These are phyloP conservation scores for Eulemur coronatus DNA, from an alignment of 2,797 vertebrate species.

Conservation along the genomic window DNA sequence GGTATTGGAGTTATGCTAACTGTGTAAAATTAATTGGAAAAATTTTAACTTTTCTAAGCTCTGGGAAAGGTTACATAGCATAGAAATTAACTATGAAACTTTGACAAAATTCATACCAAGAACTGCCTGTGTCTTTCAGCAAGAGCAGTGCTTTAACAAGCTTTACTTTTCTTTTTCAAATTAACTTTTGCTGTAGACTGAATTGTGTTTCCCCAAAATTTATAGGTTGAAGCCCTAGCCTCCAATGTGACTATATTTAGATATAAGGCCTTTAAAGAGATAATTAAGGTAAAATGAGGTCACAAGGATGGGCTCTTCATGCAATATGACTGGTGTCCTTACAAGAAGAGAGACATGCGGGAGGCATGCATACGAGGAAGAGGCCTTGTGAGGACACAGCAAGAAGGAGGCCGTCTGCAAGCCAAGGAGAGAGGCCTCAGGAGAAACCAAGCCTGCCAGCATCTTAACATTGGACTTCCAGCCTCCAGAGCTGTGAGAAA, in stretches of 20 bases:
- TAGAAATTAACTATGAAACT: background rate
- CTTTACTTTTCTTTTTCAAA: background rate
- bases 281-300: background rate
- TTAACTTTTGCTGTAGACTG: background rate
- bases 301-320: background rate
- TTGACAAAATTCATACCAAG: background rate
- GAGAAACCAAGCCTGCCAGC: background rate
- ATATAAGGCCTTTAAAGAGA: background rate
- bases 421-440: background rate
- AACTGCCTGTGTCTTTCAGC: background rate
- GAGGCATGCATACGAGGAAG: too few relatives aligned
- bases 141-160: background rate
- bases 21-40: slow-evolving; percentile 55
- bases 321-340: background rate
- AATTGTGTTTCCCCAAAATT: background rate
- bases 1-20: background rate
- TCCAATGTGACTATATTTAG: background rate
- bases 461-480: background rate
- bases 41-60: background rate
- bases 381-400: background rate
- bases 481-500: background rate
- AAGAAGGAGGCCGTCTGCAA: background rate
- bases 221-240: background rate
- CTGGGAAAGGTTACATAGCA: slow-evolving; percentile 13
- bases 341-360: background rate